Base-by-base conservation (phyloP, 2,888 invertebrate genomes). In the Hemicrepidius hirtus region DNA sequence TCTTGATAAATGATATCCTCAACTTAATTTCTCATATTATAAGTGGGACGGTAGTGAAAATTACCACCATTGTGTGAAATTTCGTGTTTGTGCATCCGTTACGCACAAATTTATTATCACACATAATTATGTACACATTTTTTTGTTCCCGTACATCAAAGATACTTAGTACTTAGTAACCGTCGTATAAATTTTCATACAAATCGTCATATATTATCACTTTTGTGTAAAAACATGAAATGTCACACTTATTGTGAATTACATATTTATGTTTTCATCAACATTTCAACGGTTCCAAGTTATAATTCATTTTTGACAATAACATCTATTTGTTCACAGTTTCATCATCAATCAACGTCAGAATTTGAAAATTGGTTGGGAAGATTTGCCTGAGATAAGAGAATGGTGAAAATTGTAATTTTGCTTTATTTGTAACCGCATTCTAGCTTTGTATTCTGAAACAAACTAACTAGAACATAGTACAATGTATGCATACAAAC, bases 1-100 rank as follows among this genome's bases (percentile, higher is more conserved):
- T 57, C 37, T 57, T 57, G 57, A 57, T 57, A 57, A 57, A 57
- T 57, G 57, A 57, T 57, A 40, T 20, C 37, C n/a, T 12, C 37
- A 57, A 57, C 37, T 37, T 57, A 57, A 57, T 57, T 57, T 57
- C 57, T 57, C 37, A 37, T 37, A 37, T 57, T 37, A 57, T 37
- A 57, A 57, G 57, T 57, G 57, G 37, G 6, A 37, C 37, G 10
- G 3, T 57, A 20, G 18, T 13, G 57, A 37, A 35, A 57, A 57
- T 57, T 37, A 20, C 57, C 37, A 20, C 37, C 7, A 10, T 37
- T 18, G 18, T 18, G 12, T 2, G n/a, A 1, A 2, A 46, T 46
- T 53, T 53, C 20, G 3, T 24, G 21, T 44, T 44, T 9, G 9
- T 44, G 44, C 13, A 7, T 18, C 28, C 7, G 41, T 41, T 41